Evolutionary conservation across 2,888 invertebrate genomes (phyloP).

Genomic region (Drosophila nigricruria): DNA sequence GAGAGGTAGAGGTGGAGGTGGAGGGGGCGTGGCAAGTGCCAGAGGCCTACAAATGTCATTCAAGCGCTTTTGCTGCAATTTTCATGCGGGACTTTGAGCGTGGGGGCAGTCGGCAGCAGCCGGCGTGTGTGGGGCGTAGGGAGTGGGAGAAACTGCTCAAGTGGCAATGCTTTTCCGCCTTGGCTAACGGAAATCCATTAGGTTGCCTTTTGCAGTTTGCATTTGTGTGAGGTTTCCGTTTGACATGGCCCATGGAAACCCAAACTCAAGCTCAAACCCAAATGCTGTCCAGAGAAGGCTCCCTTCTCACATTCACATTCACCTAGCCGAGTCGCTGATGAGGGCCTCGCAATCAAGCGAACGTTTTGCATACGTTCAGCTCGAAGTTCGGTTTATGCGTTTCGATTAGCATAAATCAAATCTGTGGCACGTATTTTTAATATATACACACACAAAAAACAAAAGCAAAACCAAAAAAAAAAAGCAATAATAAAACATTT

Average conservation of each 20-base stretch:
- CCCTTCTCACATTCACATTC: background rate
- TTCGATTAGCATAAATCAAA: slow-evolving; percentile 77
- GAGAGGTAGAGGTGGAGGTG: background rate
- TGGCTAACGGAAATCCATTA: slow-evolving; percentile 79
- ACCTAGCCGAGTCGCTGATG: slow-evolving; percentile 7
- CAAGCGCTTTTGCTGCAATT: slow-evolving; percentile 51
- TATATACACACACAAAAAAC: background rate
- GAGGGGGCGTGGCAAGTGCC: slow-evolving; percentile 21
- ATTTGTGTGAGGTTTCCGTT: slow-evolving; percentile 73
- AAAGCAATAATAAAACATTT: slow-evolving; percentile 34
- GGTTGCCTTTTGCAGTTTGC: slow-evolving; percentile 73
- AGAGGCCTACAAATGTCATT: slow-evolving; percentile 72
- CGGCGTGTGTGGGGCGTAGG: too few relatives aligned
- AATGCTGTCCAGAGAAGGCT: background rate
- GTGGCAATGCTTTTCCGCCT: slow-evolving; percentile 70
- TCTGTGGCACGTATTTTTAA: slow-evolving; percentile 41
- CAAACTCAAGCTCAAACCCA: background rate
- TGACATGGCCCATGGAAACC: slow-evolving; percentile 53
- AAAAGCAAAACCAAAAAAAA: background rate
- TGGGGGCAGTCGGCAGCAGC: background rate
- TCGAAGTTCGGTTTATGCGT: slow-evolving; percentile 57
- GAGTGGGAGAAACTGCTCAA: slow-evolving; percentile 48
- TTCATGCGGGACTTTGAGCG: slow-evolving; percentile 26
- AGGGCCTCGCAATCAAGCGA: slow-evolving; percentile 54
- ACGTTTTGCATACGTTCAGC: slow-evolving; percentile 69